Evolutionary conservation across 2,888 invertebrate species (phyloP), one percentile per base, ranked within the genome.

Genomic region (Cremastinae sp.): DNA sequence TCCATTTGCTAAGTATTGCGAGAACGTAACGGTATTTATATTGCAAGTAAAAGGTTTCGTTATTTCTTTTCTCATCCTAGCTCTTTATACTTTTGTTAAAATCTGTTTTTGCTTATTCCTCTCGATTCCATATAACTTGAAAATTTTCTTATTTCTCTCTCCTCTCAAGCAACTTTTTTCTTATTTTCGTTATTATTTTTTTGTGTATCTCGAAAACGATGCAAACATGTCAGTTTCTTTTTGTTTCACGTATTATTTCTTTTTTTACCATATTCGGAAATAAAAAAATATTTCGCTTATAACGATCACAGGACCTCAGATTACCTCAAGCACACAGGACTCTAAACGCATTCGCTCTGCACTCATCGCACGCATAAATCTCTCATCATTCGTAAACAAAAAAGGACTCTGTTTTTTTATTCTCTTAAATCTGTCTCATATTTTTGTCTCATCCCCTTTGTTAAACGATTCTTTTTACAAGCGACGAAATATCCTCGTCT

Each of bases 221-320:
- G 80, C 80, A 81, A 78, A 79, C 79, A 77, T 74, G 74, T 71
- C 78, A 49, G 83, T 69, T 55, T 58, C 49, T 74, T 65, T 83
- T 82, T 80, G 83, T 81, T 76, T 84, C 84, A 82, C 84, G 28
- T 28, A 28, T 74, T 77, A 68, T 79, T 55, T 83, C 83, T 82
- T 80, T 83, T 81, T 76, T 84, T 85, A 82, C 84, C 83, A 84
- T 86, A 87, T 87, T 84, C 86, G 85, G 88, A 89, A 89, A 89
- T 89, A 89, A 89, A 89, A 89, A 89, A 89, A 89, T 88, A 89
- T 89, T 88, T 89, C 86, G 88, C 87, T 88, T 88, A 88, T 89
- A 89, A 89, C 88, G 89, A 90, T 90, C 89, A 89, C 89, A 89
- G 89, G 88, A 88, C 89, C 89, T 90, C 89, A 87, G 89, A 90